These are phyloP conservation scores for Dascyllus trimaculatus DNA, from an alignment of 2,113 vertebrate species.

Conservation along the genomic window DNA sequence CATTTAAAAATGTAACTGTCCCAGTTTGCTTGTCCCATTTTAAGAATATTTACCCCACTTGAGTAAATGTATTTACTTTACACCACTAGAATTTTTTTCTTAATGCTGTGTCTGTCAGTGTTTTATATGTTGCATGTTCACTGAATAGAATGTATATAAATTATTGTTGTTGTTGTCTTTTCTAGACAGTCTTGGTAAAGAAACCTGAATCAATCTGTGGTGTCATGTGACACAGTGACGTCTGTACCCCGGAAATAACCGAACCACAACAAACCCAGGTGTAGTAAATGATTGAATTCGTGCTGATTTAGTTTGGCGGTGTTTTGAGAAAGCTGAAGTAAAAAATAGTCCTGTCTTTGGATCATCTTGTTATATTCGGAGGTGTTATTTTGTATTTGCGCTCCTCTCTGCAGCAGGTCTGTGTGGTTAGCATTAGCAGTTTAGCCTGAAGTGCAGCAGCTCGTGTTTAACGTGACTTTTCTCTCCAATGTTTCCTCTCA, in stretches of 20 bases:
- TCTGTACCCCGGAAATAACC: constrained; percentile 28
- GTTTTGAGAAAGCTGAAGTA: not conserved
- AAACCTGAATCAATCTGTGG: not conserved
- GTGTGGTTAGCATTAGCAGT: constrained; percentile 5
- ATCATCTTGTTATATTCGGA: not conserved
- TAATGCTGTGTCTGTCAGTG: no score
- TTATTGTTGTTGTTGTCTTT: no score
- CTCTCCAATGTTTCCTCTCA: not conserved
- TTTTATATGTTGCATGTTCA: no score
- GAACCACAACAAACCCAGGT: constrained; percentile 20
- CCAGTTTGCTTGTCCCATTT: no score
- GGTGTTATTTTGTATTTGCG: not conserved
- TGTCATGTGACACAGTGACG: constrained; percentile 46
- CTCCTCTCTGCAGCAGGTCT: not conserved
- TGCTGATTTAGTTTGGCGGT: not conserved
- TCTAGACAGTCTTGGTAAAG: no score
- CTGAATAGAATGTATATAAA: no score
- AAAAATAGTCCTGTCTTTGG: not conserved
- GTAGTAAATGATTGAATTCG: not conserved
- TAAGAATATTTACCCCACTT: no score
- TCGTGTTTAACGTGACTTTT: not conserved
- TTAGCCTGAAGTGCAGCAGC: not conserved
- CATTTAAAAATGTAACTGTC: no score
- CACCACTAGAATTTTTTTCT: no score
- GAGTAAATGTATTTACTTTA: no score